Evolutionary conservation across 2,797 vertebrate species (phyloP), one percentile per base, ranked within the genome.

Genomic region (Silurus aristotelis): DNA sequence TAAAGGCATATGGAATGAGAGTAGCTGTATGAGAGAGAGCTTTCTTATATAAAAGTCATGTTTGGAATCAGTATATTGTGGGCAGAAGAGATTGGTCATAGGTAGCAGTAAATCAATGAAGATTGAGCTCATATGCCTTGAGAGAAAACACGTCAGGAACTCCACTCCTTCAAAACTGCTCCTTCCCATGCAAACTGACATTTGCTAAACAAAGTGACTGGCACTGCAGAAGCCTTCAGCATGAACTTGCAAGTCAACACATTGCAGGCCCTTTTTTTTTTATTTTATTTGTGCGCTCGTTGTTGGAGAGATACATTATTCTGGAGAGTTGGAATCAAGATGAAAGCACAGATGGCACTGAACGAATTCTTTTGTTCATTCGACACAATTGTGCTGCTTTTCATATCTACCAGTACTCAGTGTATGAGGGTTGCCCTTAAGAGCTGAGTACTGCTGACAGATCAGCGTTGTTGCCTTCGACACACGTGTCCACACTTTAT

Each of bases 121-220:
- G 52, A 5, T 60, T 20, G 66, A 70, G 48, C 27, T 82, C 0
- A 8, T 14, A 56, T 52, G 48, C 46, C 80, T 70, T 20, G 8
- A 71, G 80, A 82, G 66, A 82, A 82, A 82, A 71, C 66, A 70
- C 66, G 10, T 71, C 80, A 82, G 80, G 43, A 82, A 43, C 66
- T 82, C 19, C 52, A 70, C 66, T 43, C 27, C 52, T 82, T 52
- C 80, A 82, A 38, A 82, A 56, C 10, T 56, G 48, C 52, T 82
- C 66, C 52, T 70, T 70, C 56, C 70, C 52, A 19, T 52, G 70
- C 2, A 19, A 82, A 14, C 52, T 71, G 80, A 82, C 80, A 60
- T 71, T 66, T 82, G 52, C 27, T 71, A 82, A 82, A 82, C 80
- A 82, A 82, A 71, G 66, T 67, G 80, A 70, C 10, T 71, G 67